Evolutionary conservation across 2,113 vertebrate species (phyloP), one percentile per base, ranked within the genome.

Genomic region (Sorex araneus): DNA sequence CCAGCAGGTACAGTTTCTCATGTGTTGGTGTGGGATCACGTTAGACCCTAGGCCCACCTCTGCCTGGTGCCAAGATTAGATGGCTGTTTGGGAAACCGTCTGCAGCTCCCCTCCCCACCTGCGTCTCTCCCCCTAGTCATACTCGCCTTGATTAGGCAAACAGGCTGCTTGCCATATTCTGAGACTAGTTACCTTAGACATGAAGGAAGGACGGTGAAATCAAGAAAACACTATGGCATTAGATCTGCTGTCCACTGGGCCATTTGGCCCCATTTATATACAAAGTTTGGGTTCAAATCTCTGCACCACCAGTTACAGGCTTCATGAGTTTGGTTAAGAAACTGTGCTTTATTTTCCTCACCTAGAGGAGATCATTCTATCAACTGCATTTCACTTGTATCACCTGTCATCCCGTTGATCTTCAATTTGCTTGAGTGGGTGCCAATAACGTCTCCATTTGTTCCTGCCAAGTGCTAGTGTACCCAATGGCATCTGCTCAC

Each of bases 1-100:
- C 69, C 8, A 18, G 50, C 64, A 43, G n/a, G n/a, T 70, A 40
- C 40, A 43, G 50, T 47, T 64, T 83, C 67, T 47, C 57, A 28
- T 54, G 50, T 28, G 32, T 74, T 47, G 43, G 75, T 9, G 10
- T 74, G 40, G 43, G 40, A 69, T 77, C 89, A 21, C 64, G 40
- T 85, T 11, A 84, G 40, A 84, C 47, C 45, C 34, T 73, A 84
- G 32, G 34, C 57, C 16, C 0, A 1, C 34, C 66, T 21, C 28
- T 91, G 15, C 60, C 67, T 50, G 27, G 1, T 94, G 75, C 32
- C 63, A 69, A 75, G 84, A 16, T 87, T 78, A 95, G 23, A 71
- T 60, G 64, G 60, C 47, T 66, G 21, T 47, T 87, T 78, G 32
- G 30, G 19, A 85, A 90, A 75, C n/a, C 71, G 45, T 57, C n/a